Evolutionary conservation across 2,888 invertebrate genomes (phyloP), one percentile per base, ranked within the genome.

Genomic region (Catocala nupta): DNA sequence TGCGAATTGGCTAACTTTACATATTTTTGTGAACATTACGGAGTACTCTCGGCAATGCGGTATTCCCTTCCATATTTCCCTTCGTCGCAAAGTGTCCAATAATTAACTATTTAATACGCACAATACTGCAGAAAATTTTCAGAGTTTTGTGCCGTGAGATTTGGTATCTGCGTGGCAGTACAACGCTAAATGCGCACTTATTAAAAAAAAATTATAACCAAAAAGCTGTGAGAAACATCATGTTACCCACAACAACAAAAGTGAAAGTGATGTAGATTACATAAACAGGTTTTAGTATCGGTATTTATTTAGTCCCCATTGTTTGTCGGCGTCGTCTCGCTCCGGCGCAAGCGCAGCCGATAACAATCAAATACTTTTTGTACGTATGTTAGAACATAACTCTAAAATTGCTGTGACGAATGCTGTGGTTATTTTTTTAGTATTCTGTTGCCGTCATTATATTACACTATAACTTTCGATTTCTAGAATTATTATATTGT

Each of bases 191-290:
- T 25, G 25, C 4, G 4, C 1, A 25, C 25, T 25, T 25, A 25
- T 1, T 25, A 25, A 25, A 16, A 16, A 16, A 1, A 1, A 2
- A 1, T 16, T 16, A 16, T 16, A 36, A 8, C 9, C 16, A 9
- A 7, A 51, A 51, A 51, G 8, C 12, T 12, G 4, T 36, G 1
- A 36, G 25, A 6, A 39, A 51, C 11, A 51, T 36, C 34, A 49
- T 33, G 0, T 49, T 6, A 49, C n/a, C 51, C 36, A 36, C 34
- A 51, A 25, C 7, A 34, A 36, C 39, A 7, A 12, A 25, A 50
- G 54, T 60, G 60, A 55, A 60, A 60, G 60, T 55, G 34, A n/a
- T 49, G 33, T 2, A 25, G 52, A 61, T 61, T 56, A 52, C 51
- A 42, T 47, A 39, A 55, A 42, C 51, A 13, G 9, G 36, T 55